phyloP scores from a whole-genome alignment of 2,888 invertebrate species.

The Melikaiella ostensackeni region DNA sequence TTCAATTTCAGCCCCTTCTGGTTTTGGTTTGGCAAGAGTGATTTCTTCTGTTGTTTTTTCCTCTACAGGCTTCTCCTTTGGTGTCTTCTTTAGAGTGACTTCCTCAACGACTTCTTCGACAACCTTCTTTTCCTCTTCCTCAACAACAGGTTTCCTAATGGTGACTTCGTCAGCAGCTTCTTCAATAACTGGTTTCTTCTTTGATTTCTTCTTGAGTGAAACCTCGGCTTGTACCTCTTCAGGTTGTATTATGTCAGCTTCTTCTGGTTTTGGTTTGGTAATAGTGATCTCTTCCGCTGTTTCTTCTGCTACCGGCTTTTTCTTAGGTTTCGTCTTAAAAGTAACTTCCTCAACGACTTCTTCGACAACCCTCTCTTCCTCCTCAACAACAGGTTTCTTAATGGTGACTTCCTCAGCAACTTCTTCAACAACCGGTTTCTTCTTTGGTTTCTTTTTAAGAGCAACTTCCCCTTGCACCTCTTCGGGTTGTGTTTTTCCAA shows the following conservation, averaged over 20 bases:
- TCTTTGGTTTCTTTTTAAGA: conserved; percentile 56
- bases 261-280: conserved; percentile 58
- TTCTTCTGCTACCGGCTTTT: background rate
- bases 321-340: conserved; percentile 61
- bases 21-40: conserved; percentile 73
- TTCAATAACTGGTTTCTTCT: conserved; percentile 58
- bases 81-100: conserved; percentile 74
- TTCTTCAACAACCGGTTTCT: conserved; percentile 56
- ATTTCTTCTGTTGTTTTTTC: conserved; percentile 63
- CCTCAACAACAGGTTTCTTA: conserved; percentile 54
- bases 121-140: conserved; percentile 71
- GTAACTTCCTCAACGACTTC: conserved; percentile 82
- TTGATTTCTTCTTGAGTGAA: conserved; percentile 77
- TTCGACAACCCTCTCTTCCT: conserved; percentile 77
- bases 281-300: conserved; percentile 66
- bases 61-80: conserved; percentile 59
- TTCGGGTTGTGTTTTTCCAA: conserved; percentile 64
- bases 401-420: conserved; percentile 65
- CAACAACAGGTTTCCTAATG: conserved; percentile 56
- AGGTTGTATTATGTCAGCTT: conserved; percentile 52
- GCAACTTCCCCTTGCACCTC: conserved; percentile 58
- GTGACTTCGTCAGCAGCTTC: conserved; percentile 58
- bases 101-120: conserved; percentile 82
- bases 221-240: conserved; percentile 78
- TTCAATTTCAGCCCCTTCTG: conserved; percentile 54